Conservation (phyloP, 1,140 invertebrate species). For the Acromyrmex heyeri region DNA sequence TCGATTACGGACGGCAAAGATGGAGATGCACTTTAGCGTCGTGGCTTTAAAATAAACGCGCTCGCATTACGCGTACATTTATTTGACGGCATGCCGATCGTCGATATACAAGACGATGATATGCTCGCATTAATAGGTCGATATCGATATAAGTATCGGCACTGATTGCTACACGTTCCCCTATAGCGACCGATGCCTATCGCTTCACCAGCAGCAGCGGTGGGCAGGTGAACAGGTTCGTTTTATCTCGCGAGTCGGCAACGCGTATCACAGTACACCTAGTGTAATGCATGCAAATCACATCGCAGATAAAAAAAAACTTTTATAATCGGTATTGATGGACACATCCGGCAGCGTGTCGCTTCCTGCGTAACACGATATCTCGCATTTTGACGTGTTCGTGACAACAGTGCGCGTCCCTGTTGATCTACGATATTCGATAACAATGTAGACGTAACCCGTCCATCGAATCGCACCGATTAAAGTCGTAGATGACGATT, state of each 20-base stretch:
- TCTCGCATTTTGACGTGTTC: neutral
- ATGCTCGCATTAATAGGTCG: constrained; percentile 32
- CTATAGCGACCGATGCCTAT: constrained; percentile 44
- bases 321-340: constrained; percentile 53
- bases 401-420: neutral
- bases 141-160: constrained; percentile 58
- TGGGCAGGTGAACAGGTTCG: constrained; percentile 17
- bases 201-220: constrained; percentile 3
- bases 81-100: constrained; percentile 11
- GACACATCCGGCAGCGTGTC: constrained; percentile 19
- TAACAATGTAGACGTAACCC: constrained; percentile 21
- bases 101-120: constrained; percentile 38
- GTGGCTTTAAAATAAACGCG: constrained; percentile 37
- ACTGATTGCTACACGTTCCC: constrained; percentile 53
- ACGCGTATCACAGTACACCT: constrained; percentile 20
- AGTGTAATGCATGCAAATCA: constrained; percentile 55
- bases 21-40: constrained; percentile 1
- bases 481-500: neutral
- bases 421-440: constrained; percentile 40
- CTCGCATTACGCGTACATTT: constrained; percentile 23
- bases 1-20: constrained; percentile 21
- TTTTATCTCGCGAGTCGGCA: constrained; percentile 22
- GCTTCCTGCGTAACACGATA: constrained; percentile 23
- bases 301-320: constrained; percentile 50
- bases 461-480: neutral